These are phyloP conservation scores for Dermolepida albohirtum DNA, from an alignment of 2,888 invertebrate genomes.

Conservation along the genomic window DNA sequence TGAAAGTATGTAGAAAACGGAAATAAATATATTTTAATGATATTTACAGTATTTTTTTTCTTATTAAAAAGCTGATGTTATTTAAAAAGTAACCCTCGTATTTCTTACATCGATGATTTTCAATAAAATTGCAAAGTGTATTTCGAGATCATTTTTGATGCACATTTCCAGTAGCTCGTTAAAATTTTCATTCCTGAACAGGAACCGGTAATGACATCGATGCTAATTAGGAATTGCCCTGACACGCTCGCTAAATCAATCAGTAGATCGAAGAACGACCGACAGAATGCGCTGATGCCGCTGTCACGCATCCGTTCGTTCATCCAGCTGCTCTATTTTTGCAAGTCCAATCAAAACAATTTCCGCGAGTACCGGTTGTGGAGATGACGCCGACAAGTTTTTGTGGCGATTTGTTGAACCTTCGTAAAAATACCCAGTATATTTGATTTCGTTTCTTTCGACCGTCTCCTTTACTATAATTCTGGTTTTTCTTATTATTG, in stretches of 20 bases:
- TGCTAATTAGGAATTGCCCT: slow-evolving; percentile 33
- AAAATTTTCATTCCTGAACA: slow-evolving; percentile 26
- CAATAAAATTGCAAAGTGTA: no score
- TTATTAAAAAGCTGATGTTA: no score
- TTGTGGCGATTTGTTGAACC: slow-evolving; percentile 37
- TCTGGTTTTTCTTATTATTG: background rate
- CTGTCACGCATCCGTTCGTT: slow-evolving; percentile 28
- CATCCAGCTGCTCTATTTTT: slow-evolving; percentile 46
- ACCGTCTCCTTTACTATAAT: slow-evolving; percentile 4
- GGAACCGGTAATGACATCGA: slow-evolving; percentile 26
- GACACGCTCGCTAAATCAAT: slow-evolving; percentile 41
- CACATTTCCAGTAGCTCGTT: slow-evolving; percentile 15
- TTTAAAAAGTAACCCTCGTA: no score
- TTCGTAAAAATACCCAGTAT: slow-evolving; percentile 46
- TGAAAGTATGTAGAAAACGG: no score
- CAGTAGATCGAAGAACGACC: slow-evolving; percentile 39
- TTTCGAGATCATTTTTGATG: no score
- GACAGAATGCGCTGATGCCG: slow-evolving; percentile 32
- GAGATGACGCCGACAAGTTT: slow-evolving; percentile 43
- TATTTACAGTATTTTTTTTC: no score
- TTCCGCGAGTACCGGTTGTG: slow-evolving; percentile 51
- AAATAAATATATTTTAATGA: no score
- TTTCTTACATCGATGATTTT: no score
- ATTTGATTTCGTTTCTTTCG: slow-evolving; percentile 36
- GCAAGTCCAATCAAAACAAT: slow-evolving; percentile 49